Evolutionary conservation across 2,888 invertebrate species (phyloP).

Genomic region (Orchestes rusci): DNA sequence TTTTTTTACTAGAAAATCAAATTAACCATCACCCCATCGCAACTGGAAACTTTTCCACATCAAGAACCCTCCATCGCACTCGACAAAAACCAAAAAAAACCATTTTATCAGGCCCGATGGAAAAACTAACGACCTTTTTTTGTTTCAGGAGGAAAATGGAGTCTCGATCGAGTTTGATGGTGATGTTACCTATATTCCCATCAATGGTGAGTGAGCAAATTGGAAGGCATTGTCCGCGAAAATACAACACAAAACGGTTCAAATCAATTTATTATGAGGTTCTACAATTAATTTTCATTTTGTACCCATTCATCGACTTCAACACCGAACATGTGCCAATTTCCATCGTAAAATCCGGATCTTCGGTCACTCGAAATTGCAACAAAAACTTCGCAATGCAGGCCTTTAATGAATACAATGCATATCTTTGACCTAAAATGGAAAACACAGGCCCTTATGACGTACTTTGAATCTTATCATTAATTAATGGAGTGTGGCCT

Average conservation of each 20-base stretch:
- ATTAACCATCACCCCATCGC: too few relatives aligned
- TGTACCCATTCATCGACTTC: constrained; percentile 34
- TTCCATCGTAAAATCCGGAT: constrained; percentile 27
- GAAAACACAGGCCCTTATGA: too few relatives aligned
- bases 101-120: too few relatives aligned
- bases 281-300: constrained; percentile 26
- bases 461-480: too few relatives aligned
- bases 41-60: too few relatives aligned
- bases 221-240: too few relatives aligned
- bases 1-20: too few relatives aligned
- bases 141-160: constrained; percentile 42
- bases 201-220: constrained; percentile 46
- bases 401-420: constrained; percentile 57
- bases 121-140: constrained; percentile 28
- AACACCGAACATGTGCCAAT: constrained; percentile 33
- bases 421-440: constrained; percentile 57
- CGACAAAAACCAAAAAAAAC: too few relatives aligned
- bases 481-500: too few relatives aligned
- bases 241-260: neutral
- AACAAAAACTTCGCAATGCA: constrained; percentile 50
- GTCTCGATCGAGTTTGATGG: constrained; percentile 42
- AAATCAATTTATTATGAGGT: neutral
- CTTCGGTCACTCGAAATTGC: constrained; percentile 44
- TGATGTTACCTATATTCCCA: constrained; percentile 44
- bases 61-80: too few relatives aligned